phyloP scores from a whole-genome alignment of 2,113 vertebrate species.

The Muntiacus reevesi region DNA sequence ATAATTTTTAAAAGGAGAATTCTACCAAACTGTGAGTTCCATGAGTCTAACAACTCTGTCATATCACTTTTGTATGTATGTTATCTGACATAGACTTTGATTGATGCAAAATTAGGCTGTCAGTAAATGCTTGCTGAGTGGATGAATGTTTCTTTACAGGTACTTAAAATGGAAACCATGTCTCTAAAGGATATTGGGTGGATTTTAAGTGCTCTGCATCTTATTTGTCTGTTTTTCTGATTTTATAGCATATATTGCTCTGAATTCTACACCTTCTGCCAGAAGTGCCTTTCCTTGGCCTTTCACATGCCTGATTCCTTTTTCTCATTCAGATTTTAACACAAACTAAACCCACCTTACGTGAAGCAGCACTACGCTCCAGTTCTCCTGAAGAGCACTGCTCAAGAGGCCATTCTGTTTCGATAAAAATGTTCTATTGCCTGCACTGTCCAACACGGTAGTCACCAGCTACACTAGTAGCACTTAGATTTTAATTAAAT shows the following conservation, averaged over 20 bases:
- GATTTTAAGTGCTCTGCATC: neutral
- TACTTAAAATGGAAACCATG: neutral
- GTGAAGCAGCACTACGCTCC: neutral
- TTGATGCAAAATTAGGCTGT: neutral
- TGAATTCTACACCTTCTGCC: neutral
- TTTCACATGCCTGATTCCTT: neutral
- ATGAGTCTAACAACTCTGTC: neutral
- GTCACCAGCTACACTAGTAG: neutral
- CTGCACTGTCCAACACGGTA: no score
- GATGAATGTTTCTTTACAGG: neutral
- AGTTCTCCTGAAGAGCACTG: neutral
- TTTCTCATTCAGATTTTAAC: neutral
- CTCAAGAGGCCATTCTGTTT: neutral
- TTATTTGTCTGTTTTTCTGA: neutral
- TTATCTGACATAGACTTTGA: neutral
- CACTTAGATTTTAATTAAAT: neutral
- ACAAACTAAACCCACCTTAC: neutral
- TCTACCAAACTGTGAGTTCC: neutral
- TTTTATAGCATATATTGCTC: neutral
- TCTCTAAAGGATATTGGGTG: neutral
- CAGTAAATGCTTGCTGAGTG: neutral
- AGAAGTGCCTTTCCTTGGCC: neutral
- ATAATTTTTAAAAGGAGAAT: neutral
- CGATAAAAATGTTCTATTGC: neutral
- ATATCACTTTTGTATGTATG: neutral